A percentile compares a stretch with the other conserved stretches of the same genome.
phyloP scores from a whole-genome alignment of 2,888 invertebrate species.

The Scaptomyza flava region DNA sequence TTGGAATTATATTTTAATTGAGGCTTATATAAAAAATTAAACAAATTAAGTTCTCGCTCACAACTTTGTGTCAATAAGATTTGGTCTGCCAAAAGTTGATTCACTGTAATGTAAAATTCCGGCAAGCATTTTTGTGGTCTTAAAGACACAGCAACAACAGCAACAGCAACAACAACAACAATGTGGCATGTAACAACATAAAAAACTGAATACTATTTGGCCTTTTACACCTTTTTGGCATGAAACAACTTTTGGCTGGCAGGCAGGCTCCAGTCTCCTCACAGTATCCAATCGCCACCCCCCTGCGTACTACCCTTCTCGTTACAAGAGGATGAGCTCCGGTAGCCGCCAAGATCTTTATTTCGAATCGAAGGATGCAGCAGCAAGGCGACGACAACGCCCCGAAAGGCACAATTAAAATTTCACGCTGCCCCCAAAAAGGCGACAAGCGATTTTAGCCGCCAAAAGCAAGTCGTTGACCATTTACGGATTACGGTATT shows the following conservation, averaged over 20 bases:
- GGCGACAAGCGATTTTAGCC: conserved; percentile 50
- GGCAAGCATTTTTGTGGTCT: conserved; percentile 60
- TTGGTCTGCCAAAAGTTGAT: conserved; percentile 11
- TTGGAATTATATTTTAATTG: too few species aligned
- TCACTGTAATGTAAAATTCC: conserved; percentile 63
- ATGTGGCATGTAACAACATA: conserved; percentile 76
- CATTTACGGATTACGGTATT: conserved; percentile 55
- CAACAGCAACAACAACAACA: conserved; percentile 24
- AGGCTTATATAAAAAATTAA: too few species aligned
- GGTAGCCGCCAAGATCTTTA: conserved; percentile 70
- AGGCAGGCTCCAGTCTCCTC: conserved; percentile 13
- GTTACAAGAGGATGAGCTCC: conserved; percentile 58
- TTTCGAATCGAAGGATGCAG: conserved; percentile 65
- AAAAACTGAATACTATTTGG: conserved; percentile 78
- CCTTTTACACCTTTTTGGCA: conserved; percentile 79
- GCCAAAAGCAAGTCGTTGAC: conserved; percentile 49
- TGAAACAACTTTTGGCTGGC: conserved; percentile 71
- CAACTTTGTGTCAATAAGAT: too few species aligned
- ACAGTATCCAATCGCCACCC: not conserved
- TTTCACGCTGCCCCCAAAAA: conserved; percentile 74
- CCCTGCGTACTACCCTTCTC: not conserved
- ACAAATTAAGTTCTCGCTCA: too few species aligned
- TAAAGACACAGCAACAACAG: conserved; percentile 52
- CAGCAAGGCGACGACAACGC: conserved; percentile 59
- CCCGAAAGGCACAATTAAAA: conserved; percentile 79